Evolutionary conservation across 1,140 invertebrate genomes (phyloP), one percentile per base, ranked within the genome.

Genomic region (Caenorhabditis inopinata): DNA sequence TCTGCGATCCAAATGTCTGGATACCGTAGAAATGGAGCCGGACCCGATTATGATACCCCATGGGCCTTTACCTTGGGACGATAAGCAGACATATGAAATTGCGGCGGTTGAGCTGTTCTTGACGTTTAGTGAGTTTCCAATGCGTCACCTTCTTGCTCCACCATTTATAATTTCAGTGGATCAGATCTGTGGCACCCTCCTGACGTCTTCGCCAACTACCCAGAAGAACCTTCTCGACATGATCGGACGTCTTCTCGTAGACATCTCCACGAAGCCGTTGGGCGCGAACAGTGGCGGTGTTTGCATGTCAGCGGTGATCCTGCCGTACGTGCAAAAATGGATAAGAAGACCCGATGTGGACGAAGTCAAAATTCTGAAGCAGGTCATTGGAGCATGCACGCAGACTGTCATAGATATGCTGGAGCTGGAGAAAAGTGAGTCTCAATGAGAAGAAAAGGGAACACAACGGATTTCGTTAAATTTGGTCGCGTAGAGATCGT

Each of bases 341-440:
- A 76, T 76, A 1, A 27, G 73, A 76, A 51, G 73, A 48, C 46
- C n/a, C 1, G 47, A 76, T 73, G 29, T 35, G 12, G 79, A 76
- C 23, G 79, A 76, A 11, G 74, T 42, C 9, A 75, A 73, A 45
- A 80, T 80, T 18, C 27, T 76, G 46, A 81, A 81, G 38, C 80
- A 81, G 29, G 80, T 75, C 0, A 76, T 81, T 62, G 80, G 80
- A 12, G 78, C 80, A 23, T 76, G 48, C 14, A 81, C 80, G 16
- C 49, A 76, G 29, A 81, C 78, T n/a, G 80, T 81, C 0, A 42
- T 81, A 6, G 74, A 81, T 11, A 27, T 68, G 35, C 18, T 81
- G 23, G 75, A 76, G 35, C 25, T 42, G 14, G 42, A 46, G 14
- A 49, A 76, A 77, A 51, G 80, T 81, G 18, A 12, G 18, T 38